Conservation (phyloP, 2,888 invertebrate species). For the Notocelia uddmanniana region DNA sequence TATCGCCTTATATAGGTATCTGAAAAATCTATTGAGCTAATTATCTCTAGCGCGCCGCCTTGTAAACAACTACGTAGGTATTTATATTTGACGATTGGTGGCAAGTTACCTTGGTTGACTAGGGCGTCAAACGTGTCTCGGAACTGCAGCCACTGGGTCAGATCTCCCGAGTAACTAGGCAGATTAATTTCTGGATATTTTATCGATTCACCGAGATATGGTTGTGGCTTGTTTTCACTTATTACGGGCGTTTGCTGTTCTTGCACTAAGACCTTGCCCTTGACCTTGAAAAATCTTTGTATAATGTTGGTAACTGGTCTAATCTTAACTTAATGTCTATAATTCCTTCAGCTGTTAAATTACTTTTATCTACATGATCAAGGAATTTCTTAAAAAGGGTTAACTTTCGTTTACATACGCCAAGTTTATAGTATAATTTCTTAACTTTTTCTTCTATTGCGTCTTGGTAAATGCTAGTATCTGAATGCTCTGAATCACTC, state of each 20-base stretch:
- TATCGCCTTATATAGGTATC: too few relatives aligned
- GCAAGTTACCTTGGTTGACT: background rate
- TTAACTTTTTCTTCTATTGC: background rate
- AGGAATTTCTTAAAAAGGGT: background rate
- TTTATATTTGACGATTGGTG: too few relatives aligned
- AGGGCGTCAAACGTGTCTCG: too few relatives aligned
- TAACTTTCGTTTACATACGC: background rate
- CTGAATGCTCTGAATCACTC: background rate
- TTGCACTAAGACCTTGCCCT: background rate
- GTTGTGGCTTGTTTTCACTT: background rate
- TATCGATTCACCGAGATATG: background rate
- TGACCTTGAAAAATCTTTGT: background rate
- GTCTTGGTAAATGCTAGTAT: background rate
- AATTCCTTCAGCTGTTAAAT: background rate
- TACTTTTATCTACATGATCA: background rate
- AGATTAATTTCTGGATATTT: background rate
- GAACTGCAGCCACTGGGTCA: background rate
- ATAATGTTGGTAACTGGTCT: background rate
- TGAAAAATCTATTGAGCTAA: too few relatives aligned
- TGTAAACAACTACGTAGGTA: constrained; percentile 2
- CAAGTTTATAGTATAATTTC: background rate
- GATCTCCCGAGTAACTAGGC: background rate
- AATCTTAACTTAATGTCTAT: background rate
- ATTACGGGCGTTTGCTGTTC: background rate
- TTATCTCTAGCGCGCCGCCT: too few relatives aligned